These are phyloP conservation scores for Diarsia dahlii DNA, from an alignment of 2,888 invertebrate genomes.

Conservation along the genomic window DNA sequence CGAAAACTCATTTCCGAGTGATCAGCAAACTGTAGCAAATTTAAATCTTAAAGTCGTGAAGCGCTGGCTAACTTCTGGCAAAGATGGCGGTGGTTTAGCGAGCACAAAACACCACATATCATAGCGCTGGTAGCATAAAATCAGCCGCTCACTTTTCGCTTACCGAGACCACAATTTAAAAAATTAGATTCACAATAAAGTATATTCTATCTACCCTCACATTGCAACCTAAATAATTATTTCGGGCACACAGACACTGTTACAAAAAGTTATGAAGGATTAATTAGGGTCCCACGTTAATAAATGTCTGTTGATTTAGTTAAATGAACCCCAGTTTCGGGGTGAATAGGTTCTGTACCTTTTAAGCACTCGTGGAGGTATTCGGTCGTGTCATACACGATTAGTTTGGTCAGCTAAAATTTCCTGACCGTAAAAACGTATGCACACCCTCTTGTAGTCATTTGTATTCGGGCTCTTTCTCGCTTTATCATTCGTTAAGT, in stretches of 20 bases:
- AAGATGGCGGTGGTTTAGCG: background rate
- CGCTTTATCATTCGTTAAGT: background rate
- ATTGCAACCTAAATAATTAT: constrained; percentile 73
- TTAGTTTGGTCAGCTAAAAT: constrained; percentile 55
- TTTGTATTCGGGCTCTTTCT: constrained; percentile 27
- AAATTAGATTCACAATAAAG: background rate
- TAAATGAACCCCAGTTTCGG: constrained; percentile 65
- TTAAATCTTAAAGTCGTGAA: background rate
- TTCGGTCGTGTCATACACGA: constrained; percentile 55
- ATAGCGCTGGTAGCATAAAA: background rate
- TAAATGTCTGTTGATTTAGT: constrained; percentile 69
- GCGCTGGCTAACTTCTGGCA: background rate
- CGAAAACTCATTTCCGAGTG: background rate
- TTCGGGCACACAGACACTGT: constrained; percentile 60
- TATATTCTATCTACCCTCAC: constrained; percentile 46
- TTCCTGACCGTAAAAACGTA: constrained; percentile 53
- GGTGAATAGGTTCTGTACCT: constrained; percentile 62
- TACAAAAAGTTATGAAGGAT: constrained; percentile 71
- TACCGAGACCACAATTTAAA: background rate
- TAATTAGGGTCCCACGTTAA: constrained; percentile 67
- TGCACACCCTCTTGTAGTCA: constrained; percentile 26
- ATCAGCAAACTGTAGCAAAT: background rate
- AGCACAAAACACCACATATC: too few relatives aligned
- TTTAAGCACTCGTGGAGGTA: constrained; percentile 59
- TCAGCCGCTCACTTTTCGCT: background rate